Conservation (phyloP, 2,888 invertebrate genomes). For the Xanthorhoe spadicearia region DNA sequence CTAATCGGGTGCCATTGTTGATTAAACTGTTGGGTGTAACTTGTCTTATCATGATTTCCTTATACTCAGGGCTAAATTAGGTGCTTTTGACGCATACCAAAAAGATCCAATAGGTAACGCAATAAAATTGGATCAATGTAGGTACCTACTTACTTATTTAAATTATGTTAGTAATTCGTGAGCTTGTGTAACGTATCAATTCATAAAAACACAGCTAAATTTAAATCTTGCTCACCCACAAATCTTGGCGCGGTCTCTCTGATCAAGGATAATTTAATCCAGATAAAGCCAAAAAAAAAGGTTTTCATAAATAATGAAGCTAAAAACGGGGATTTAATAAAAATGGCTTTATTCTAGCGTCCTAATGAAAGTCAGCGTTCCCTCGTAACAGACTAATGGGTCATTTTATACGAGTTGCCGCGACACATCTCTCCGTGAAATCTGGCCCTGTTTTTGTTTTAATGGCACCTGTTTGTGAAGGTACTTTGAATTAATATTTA, state of each 20-base stretch:
- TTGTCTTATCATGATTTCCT: not conserved
- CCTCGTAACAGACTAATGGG: slow-evolving; percentile 61
- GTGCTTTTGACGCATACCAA: too few species aligned
- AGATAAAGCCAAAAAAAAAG: not conserved
- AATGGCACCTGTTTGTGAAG: slow-evolving; percentile 49
- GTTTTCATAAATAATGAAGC: slow-evolving; percentile 14
- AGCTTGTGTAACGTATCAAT: too few species aligned
- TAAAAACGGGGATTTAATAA: slow-evolving; percentile 23
- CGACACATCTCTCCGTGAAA: slow-evolving; percentile 49
- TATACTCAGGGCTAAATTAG: not conserved
- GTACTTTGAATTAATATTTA: slow-evolving; percentile 18
- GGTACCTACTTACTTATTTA: too few species aligned
- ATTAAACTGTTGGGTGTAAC: slow-evolving; percentile 7
- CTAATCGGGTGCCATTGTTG: slow-evolving; percentile 29
- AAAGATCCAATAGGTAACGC: too few species aligned
- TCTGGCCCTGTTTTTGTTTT: slow-evolving; percentile 57
- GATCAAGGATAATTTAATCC: not conserved
- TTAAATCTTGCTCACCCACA: too few species aligned
- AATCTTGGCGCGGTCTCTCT: not conserved
- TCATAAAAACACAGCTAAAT: not conserved
- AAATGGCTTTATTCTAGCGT: slow-evolving; percentile 28
- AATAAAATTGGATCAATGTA: too few species aligned
- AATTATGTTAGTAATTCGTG: too few species aligned
- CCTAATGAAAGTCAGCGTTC: slow-evolving; percentile 45
- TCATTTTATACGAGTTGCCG: slow-evolving; percentile 61